Evolutionary conservation across 2,797 vertebrate species (phyloP).

Genomic region (Liasis olivaceus): DNA sequence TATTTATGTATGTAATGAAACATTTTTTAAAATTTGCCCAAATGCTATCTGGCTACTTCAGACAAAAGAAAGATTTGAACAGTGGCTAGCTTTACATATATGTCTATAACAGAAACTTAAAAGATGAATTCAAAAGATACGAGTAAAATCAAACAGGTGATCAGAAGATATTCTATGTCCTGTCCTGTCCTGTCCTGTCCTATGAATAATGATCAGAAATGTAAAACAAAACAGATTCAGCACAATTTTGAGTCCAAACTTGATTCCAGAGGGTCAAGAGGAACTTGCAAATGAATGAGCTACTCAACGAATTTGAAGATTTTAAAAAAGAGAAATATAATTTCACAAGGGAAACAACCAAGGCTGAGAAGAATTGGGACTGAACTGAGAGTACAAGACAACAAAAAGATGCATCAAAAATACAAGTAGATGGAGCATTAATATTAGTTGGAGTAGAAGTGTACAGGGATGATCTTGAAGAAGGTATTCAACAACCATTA

Average conservation of each 20-base stretch:
- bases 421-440: not conserved
- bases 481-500: too few species aligned
- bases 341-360: not conserved
- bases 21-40: too few species aligned
- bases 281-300: not conserved
- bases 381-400: not conserved
- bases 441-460: too few species aligned
- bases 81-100: too few species aligned
- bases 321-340: not conserved
- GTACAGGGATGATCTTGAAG: too few species aligned
- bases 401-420: not conserved
- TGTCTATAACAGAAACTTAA: not conserved
- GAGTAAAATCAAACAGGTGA: not conserved
- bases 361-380: not conserved
- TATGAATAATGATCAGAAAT: too few species aligned
- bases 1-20: too few species aligned
- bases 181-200: too few species aligned
- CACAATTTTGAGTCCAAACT: not conserved
- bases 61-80: too few species aligned
- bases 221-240: not conserved
- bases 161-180: too few species aligned
- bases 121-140: not conserved
- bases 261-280: not conserved
- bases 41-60: too few species aligned
- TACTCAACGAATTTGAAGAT: not conserved